These are phyloP conservation scores for Epinephelus malabaricus DNA, from an alignment of 2,797 vertebrate species.

Conservation along the genomic window DNA sequence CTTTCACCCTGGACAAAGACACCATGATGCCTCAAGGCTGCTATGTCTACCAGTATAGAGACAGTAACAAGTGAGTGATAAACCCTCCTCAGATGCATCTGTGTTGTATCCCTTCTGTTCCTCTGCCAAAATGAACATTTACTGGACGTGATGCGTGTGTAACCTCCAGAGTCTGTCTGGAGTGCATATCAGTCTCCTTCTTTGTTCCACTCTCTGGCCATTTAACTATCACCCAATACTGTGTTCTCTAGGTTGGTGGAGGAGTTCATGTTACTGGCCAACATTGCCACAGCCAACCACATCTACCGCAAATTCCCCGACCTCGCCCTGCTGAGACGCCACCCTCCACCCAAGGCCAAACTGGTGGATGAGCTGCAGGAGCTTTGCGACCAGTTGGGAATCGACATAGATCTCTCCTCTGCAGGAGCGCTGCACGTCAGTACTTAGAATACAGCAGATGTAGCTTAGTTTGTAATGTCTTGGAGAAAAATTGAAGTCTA, in stretches of 20 bases:
- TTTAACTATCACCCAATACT: not conserved
- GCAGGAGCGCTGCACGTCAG: conserved; percentile 93
- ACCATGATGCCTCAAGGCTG: conserved; percentile 97
- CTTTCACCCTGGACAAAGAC: conserved; percentile 94
- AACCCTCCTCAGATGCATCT: not conserved
- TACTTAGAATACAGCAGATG: conserved; percentile 20
- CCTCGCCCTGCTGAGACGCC: conserved; percentile 92
- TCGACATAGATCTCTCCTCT: conserved; percentile 90
- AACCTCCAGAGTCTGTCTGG: not conserved
- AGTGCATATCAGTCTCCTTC: not conserved
- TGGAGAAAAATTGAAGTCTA: no score
- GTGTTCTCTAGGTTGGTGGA: conserved; percentile 91
- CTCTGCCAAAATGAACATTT: not conserved
- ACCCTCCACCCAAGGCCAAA: conserved; percentile 93
- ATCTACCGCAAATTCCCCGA: conserved; percentile 89
- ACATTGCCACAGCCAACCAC: conserved; percentile 93
- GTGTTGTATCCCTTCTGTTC: not conserved
- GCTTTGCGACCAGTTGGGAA: conserved; percentile 93
- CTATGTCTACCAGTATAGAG: conserved; percentile 94
- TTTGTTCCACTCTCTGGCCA: not conserved
- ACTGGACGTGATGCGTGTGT: not conserved
- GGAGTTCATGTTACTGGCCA: conserved; percentile 98
- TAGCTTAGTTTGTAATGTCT: not conserved
- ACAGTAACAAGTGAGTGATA: conserved; percentile 97
- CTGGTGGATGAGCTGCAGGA: conserved; percentile 93